Base-by-base conservation (phyloP, 2,888 invertebrate species). In the Petrolisthes cinctipes region DNA sequence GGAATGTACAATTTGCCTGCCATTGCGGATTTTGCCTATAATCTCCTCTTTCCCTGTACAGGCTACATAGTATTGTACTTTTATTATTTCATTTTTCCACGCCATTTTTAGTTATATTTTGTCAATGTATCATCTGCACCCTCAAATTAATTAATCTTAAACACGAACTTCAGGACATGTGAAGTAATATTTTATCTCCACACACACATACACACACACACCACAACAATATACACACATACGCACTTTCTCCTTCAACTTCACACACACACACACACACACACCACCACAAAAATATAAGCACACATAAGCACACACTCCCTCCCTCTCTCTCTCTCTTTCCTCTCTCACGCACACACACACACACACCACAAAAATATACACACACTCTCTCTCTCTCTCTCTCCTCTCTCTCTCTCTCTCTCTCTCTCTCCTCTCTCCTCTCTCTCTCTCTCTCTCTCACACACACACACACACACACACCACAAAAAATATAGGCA, bases 181-280 rank as follows among this genome's bases (percentile, higher is more conserved):
- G 37, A 37, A 37, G 37, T 37, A 1, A 1, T 37, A 37, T 37
- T 37, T 37, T 37, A 37, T 37, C 37, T 37, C 37, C 37, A 37
- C 37, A 71, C 71, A 71, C 0, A 71, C 71, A 71, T n/a, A 71
- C 11, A 71, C 71, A n/a, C 71, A 71, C 71, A 71, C 20, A 71
- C 71, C 71, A 71, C 17, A 71, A 61, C 0, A 9, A 14, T 61
- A 9, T 61, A 61, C 61, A 1, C 3, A 61, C 61, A 61, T 61
- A 14, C 61, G 1, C 61, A 2, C 61, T 61, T 3, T 61, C 17
- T 14, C 61, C 3, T 61, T 61, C 61, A 61, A 9, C 14, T 9
- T 14, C 61, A 14, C 61, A 14, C 61, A 14, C 61, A 14, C 61
- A 14, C 61, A 14, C 61, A 14, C 61, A 14, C 61, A 14, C 61